phyloP scores from a whole-genome alignment of 2,113 vertebrate species.

The Heterotilapia buettikoferi region DNA sequence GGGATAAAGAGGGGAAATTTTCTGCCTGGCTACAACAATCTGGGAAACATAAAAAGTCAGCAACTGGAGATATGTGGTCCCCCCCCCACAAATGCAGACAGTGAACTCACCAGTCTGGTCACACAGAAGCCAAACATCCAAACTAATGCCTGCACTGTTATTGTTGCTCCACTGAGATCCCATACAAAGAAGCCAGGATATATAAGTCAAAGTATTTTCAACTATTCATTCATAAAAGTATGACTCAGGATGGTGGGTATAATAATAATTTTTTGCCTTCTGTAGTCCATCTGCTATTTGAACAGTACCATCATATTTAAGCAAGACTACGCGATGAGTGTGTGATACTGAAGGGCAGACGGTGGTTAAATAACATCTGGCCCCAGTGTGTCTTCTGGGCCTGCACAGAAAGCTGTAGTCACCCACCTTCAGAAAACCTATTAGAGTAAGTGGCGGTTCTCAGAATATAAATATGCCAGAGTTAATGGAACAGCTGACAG shows the following conservation, averaged over 20 bases:
- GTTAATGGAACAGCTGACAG: constrained; percentile 76
- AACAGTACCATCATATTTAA: constrained; percentile 3
- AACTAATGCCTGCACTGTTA: background rate
- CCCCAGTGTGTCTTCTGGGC: constrained; percentile 26
- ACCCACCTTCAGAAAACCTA: constrained; percentile 71
- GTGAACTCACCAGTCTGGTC: background rate
- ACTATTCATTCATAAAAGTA: background rate
- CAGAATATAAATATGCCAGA: constrained; percentile 71
- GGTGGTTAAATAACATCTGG: constrained; percentile 36
- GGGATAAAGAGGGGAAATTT: constrained; percentile 55
- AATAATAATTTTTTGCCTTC: constrained; percentile 3
- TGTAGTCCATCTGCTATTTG: constrained; percentile 19
- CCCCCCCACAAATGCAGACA: background rate
- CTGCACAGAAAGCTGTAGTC: constrained; percentile 15
- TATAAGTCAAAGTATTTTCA: background rate
- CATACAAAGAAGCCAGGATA: background rate
- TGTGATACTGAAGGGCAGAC: constrained; percentile 32
- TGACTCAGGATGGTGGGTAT: background rate
- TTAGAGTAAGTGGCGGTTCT: constrained; percentile 71
- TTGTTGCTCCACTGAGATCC: background rate
- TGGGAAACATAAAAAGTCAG: constrained; percentile 53
- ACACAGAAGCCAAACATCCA: background rate
- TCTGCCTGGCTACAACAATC: constrained; percentile 58
- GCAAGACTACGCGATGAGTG: background rate
- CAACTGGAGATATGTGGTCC: constrained; percentile 7